A percentile compares a stretch with the other conserved stretches of the same genome.
phyloP scores from a whole-genome alignment of 2,888 invertebrate genomes.

The Ischnus inquisitorius region DNA sequence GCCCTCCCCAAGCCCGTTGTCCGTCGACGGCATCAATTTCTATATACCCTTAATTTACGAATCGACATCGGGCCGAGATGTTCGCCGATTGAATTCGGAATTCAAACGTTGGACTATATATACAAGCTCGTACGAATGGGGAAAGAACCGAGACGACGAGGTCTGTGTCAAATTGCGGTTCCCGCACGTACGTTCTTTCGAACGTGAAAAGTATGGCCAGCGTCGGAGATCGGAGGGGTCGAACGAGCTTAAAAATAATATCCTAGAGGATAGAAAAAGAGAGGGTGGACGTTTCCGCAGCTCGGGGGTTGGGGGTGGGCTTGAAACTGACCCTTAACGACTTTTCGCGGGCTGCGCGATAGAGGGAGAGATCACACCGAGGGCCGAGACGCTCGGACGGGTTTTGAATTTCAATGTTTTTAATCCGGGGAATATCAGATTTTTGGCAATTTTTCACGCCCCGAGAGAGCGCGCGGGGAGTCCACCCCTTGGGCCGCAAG shows the following conservation, averaged over 20 bases:
- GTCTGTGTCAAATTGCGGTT: constrained; percentile 83
- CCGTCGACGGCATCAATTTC: constrained; percentile 71
- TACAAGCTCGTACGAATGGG: constrained; percentile 38
- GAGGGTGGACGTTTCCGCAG: constrained; percentile 71
- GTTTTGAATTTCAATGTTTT: constrained; percentile 86
- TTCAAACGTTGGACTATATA: constrained; percentile 76
- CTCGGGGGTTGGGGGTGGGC: constrained; percentile 68
- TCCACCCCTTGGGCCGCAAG: constrained; percentile 63
- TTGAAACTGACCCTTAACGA: constrained; percentile 86
- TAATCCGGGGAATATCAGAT: constrained; percentile 85
- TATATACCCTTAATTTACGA: constrained; percentile 80
- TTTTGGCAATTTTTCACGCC: constrained; percentile 85
- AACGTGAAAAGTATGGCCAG: constrained; percentile 56
- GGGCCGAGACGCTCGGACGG: constrained; percentile 75
- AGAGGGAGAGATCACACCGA: constrained; percentile 38
- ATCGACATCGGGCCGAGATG: constrained; percentile 73
- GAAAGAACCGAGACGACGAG: constrained; percentile 73
- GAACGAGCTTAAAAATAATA: constrained; percentile 70
- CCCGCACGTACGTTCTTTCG: constrained; percentile 62
- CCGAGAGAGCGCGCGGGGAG: constrained; percentile 66
- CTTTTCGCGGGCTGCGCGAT: constrained; percentile 79
- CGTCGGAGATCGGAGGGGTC: constrained; percentile 63
- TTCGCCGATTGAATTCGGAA: constrained; percentile 82
- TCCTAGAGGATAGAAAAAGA: constrained; percentile 62
- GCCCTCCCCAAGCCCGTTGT: constrained; percentile 22